Percentiles rank a stretch among this genome's conserved stretches.
phyloP scores from a whole-genome alignment of 2,797 vertebrate species.

The Clarias platycephalus region DNA sequence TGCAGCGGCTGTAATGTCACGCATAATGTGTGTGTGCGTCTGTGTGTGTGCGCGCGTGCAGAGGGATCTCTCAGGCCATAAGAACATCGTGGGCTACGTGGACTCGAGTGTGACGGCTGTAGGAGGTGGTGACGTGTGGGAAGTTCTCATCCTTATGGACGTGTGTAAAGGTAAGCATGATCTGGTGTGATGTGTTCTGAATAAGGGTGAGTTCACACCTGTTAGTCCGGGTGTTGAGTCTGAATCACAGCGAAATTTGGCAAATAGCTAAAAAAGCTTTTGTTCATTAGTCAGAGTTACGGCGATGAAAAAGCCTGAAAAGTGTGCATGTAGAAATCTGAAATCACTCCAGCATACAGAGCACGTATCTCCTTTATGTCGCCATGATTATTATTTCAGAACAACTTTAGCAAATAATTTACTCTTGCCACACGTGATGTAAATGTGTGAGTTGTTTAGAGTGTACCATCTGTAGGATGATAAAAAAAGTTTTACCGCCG shows the following conservation, averaged over 20 bases:
- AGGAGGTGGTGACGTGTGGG: constrained; percentile 94
- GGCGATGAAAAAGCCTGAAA: background rate
- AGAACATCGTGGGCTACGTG: constrained; percentile 96
- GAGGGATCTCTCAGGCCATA: constrained; percentile 93
- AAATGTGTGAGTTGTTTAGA: no score
- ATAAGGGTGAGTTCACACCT: background rate
- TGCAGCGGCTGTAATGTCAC: no score
- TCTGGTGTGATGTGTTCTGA: background rate
- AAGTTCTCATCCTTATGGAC: constrained; percentile 97
- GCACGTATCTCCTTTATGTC: background rate
- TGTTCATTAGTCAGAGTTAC: background rate
- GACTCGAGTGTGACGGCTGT: constrained; percentile 93
- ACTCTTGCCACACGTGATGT: no score
- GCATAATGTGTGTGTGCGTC: background rate
- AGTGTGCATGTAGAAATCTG: background rate
- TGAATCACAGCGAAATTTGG: background rate
- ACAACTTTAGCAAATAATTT: no score
- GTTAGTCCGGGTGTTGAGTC: background rate
- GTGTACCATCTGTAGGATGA: no score
- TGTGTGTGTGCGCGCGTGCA: constrained; percentile 59
- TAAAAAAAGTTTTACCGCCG: no score
- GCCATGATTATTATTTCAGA: no score
- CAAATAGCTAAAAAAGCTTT: background rate
- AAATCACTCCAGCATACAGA: background rate
- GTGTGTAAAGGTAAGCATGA: constrained; percentile 86